These are phyloP conservation scores for Elegia similella DNA, from an alignment of 2,888 invertebrate genomes.

Conservation along the genomic window DNA sequence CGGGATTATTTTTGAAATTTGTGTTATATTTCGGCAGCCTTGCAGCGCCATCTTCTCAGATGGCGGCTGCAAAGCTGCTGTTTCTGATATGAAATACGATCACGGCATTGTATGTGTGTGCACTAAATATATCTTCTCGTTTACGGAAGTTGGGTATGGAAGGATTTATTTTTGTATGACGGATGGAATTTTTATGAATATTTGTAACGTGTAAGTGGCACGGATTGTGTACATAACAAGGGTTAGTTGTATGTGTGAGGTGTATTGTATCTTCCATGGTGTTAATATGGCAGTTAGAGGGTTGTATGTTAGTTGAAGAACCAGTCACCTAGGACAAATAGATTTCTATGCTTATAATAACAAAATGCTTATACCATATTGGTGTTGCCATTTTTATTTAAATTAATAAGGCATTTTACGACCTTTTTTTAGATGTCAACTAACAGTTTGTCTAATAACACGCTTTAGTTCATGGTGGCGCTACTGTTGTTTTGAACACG, in stretches of 20 bases:
- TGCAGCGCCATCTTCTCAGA: too few species aligned
- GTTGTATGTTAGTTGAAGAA: background rate
- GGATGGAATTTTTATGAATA: constrained; percentile 26
- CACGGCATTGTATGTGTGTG: constrained; percentile 31
- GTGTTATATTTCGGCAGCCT: too few species aligned
- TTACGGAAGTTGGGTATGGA: constrained; percentile 34
- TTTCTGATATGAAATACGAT: constrained; percentile 17
- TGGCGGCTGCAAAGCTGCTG: too few species aligned
- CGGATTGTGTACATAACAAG: background rate
- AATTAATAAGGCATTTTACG: too few species aligned
- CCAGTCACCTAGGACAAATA: background rate
- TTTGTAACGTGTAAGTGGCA: constrained; percentile 11
- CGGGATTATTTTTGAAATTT: too few species aligned
- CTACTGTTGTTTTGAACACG: too few species aligned
- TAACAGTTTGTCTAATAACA: too few species aligned
- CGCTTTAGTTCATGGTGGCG: too few species aligned
- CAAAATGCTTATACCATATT: background rate
- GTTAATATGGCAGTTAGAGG: background rate
- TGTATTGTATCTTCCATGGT: constrained; percentile 1
- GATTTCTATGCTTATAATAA: background rate
- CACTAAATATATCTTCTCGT: constrained; percentile 44
- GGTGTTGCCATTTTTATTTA: background rate
- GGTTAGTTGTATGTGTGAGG: background rate
- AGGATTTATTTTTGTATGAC: constrained; percentile 40
- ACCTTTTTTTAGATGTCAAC: too few species aligned